Percentiles rank a stretch among this genome's conserved stretches.
These are phyloP conservation scores for Macrosiphum euphorbiae DNA, from an alignment of 2,888 invertebrate genomes.

Conservation along the genomic window DNA sequence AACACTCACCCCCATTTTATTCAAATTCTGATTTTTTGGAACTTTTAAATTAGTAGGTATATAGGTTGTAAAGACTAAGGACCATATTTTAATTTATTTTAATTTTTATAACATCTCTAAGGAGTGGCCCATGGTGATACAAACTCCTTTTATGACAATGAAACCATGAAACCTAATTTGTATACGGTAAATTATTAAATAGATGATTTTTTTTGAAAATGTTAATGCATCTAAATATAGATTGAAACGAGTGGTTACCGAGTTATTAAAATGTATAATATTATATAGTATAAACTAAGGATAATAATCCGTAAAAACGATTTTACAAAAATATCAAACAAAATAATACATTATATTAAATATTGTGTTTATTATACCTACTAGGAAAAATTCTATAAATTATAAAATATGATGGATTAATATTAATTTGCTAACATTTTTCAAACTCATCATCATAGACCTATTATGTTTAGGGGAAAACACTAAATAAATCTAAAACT, in stretches of 20 bases:
- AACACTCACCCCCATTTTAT: not conserved
- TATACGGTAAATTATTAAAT: not conserved
- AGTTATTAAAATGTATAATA: not conserved
- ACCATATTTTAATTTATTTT: not conserved
- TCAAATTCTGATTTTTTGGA: not conserved
- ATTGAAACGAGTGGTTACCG: not conserved
- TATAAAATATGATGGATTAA: too few species aligned
- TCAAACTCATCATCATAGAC: not conserved
- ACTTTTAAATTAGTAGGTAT: not conserved
- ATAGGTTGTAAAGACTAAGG: not conserved
- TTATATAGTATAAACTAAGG: not conserved
- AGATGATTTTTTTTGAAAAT: not conserved
- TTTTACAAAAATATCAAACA: not conserved
- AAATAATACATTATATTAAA: too few species aligned
- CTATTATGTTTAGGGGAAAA: not conserved
- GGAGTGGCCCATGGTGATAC: not conserved
- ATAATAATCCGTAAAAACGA: not conserved
- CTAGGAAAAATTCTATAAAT: too few species aligned
- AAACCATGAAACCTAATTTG: not conserved
- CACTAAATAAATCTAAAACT: not conserved
- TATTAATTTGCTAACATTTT: not conserved
- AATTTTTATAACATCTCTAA: not conserved
- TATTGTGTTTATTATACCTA: too few species aligned
- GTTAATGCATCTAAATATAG: not conserved
- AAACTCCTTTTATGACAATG: not conserved